Evolutionary conservation across 2,888 invertebrate genomes (phyloP), one percentile per base, ranked within the genome.

Genomic region (Branchipolynoe longqiensis): DNA sequence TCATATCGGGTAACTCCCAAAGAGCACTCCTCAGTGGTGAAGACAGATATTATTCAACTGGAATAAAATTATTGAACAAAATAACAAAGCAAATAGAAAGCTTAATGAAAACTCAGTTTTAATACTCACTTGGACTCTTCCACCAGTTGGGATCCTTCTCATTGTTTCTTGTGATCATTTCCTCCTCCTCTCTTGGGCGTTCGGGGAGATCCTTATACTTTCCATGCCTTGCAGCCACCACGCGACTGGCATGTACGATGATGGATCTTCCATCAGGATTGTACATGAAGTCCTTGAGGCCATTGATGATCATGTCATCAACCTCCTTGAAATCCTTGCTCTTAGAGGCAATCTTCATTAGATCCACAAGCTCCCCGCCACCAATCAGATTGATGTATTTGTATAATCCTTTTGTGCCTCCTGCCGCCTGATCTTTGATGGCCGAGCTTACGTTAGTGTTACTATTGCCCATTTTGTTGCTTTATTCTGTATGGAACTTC

Each of bases 281-380:
- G 94, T 99, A 99, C 33, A 99, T 94, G 93, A 97, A 98, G 0
- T 97, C 97, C 90, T 97, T 97, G 22, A 98, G 48, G 12, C 90
- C 97, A 93, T 97, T 97, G 0, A 97, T 97, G 85, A 99, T 97
- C 0, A 97, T 97, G 93, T 98, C 97, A 94, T 98, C 98, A 6
- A 85, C 81, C 56, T 84, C 85, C 3, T 38, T 82, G 73, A 82
- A 88, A 83, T 88, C 85, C 69, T 87, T 88, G 1, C 85, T 86
- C 62, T 74, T 84, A 6, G 58, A 38, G 4, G 92, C 92, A 78
- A 89, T 87, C 88, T 93, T 93, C 90, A 92, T 92, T 33, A 92
- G 87, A 31, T 92, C 91, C 4, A 93, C 90, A 4, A 93, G 87
- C 85, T 92, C 91, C 0, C 93, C 99, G 38, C 97, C 97, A 88